Base-by-base conservation (phyloP, 1,140 invertebrate genomes). In the Adoxophyes honmai region DNA sequence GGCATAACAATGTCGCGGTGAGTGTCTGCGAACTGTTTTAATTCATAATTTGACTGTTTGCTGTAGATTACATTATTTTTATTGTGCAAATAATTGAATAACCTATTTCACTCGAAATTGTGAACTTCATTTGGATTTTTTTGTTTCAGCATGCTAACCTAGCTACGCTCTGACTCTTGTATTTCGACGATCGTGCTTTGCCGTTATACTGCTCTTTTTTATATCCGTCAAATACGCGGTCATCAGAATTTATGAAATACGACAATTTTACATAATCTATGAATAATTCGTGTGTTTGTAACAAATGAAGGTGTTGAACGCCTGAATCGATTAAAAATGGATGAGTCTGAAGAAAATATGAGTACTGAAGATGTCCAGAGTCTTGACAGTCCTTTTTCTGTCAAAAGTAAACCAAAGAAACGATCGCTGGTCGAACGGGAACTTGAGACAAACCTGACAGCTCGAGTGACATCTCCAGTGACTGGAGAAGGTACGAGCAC, bases 101-200 rank as follows among this genome's bases (percentile, higher is more conserved):
- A 83, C 78, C 78, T 83, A 75, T 57, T 66, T 76, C 52, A 36
- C 33, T 53, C 60, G 62, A 48, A 60, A 66, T 64, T 60, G 59
- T 68, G 70, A 87, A 87, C 82, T 87, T 86, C 62, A 78, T 82
- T 88, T 85, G 48, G 73, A 66, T 86, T 88, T 72, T 88, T 83
- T 81, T 85, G 78, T 86, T 85, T 77, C 78, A 88, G 77, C 65
- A 21, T 48, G 57, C 51, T 52, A 53, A 60, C 57, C 44, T 63
- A 70, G 52, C 53, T 16, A 36, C 37, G 57, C 64, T 69, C 51
- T 64, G 66, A 59, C 48, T 52, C 48, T 64, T 34, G 21, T 51
- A 60, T 73, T 62, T 54, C 35, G 51, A 65, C 68, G 68, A 60
- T 55, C 52, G 39, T 15, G 55, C 21, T 34, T 59, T 61, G 53